Evolutionary conservation across 2,888 invertebrate species (phyloP).

Genomic region (Xestobium rufovillosum): DNA sequence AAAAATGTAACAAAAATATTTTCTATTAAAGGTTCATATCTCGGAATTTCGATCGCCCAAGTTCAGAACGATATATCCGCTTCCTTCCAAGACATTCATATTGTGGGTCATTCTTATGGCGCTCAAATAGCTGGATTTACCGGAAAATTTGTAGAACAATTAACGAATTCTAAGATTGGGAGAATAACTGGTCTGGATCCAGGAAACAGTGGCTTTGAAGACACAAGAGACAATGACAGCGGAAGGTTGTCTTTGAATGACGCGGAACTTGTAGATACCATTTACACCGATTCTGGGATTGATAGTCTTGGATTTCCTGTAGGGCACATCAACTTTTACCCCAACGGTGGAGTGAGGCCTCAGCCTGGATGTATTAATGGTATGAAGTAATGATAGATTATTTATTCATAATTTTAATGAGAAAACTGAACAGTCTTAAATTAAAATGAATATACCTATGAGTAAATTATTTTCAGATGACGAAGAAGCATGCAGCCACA

Average conservation of each 20-base stretch:
- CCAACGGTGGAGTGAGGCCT: slow-evolving; percentile 47
- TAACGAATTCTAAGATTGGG: slow-evolving; percentile 29
- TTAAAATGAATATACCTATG: too few relatives aligned
- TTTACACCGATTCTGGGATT: slow-evolving; percentile 53
- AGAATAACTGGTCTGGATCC: slow-evolving; percentile 49
- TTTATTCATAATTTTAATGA: too few relatives aligned
- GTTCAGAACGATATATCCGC: too few relatives aligned
- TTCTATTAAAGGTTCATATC: too few relatives aligned
- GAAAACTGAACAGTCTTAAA: too few relatives aligned
- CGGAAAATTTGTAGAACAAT: slow-evolving; percentile 27
- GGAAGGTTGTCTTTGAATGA: slow-evolving; percentile 49
- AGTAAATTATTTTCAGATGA: too few relatives aligned
- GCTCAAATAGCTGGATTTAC: slow-evolving; percentile 34
- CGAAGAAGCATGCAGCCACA: too few relatives aligned
- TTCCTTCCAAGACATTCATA: slow-evolving; percentile 30
- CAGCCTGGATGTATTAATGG: slow-evolving; percentile 48
- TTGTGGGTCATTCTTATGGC: slow-evolving; percentile 37
- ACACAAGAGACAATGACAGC: too few relatives aligned
- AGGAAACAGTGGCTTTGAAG: slow-evolving; percentile 46
- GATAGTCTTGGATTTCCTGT: too few relatives aligned
- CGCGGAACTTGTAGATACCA: slow-evolving; percentile 52
- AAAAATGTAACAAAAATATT: too few relatives aligned
- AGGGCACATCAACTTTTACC: slow-evolving; percentile 54
- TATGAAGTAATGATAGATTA: too few relatives aligned
- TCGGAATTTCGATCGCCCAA: too few relatives aligned